Conservation (phyloP, 2,113 vertebrate species). For the Prionailurus viverrinus region DNA sequence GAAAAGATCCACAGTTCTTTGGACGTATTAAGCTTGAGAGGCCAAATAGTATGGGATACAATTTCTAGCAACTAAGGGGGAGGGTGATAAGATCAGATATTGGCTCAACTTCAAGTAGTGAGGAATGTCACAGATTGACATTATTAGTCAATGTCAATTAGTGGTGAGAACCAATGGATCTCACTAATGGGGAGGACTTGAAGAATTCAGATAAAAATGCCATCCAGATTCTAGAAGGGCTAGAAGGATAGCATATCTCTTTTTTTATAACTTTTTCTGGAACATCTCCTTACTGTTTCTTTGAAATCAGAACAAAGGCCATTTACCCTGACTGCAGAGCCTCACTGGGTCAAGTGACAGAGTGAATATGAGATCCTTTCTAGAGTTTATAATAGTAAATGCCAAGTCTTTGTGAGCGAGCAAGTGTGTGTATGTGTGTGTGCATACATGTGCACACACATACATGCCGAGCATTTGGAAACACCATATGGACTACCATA, state of each 20-base stretch:
- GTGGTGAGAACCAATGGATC: neutral
- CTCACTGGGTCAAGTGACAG: neutral
- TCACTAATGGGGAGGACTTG: neutral
- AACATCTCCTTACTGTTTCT: neutral
- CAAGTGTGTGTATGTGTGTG: neutral
- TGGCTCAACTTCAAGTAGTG: neutral
- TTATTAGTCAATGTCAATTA: no score
- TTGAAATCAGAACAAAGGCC: neutral
- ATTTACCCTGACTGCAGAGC: neutral
- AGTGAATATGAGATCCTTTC: slow-evolving; percentile 1
- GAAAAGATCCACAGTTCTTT: neutral
- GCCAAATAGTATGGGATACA: neutral
- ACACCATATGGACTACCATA: slow-evolving; percentile 17
- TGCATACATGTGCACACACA: neutral
- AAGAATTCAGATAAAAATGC: neutral
- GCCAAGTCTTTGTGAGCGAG: neutral
- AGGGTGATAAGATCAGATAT: neutral
- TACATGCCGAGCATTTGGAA: neutral
- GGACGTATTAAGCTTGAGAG: neutral
- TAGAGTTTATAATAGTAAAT: slow-evolving; percentile 38
- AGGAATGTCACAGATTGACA: neutral
- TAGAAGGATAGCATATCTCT: neutral
- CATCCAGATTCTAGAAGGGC: neutral
- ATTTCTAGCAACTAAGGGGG: neutral
- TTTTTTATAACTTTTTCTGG: neutral